phyloP scores from a whole-genome alignment of 2,797 vertebrate species.

The Pelobates cultripes region DNA sequence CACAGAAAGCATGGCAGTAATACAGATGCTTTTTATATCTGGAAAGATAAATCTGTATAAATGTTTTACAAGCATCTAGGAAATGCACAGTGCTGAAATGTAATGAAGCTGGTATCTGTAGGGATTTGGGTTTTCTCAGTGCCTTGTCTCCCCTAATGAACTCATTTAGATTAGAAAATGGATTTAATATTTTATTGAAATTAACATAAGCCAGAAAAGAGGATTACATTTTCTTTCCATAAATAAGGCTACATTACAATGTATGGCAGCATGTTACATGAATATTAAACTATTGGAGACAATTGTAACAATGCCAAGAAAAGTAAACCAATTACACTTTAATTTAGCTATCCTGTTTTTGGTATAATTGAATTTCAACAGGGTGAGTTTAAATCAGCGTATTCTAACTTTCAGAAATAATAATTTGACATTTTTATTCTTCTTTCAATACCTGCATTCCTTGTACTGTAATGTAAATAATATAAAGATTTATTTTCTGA shows the following conservation, averaged over 20 bases:
- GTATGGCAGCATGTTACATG: conserved; percentile 74
- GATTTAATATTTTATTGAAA: conserved; percentile 86
- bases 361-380: conserved; percentile 72
- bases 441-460: not conserved
- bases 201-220: conserved; percentile 82
- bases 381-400: conserved; percentile 58
- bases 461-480: no score
- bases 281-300: conserved; percentile 76
- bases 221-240: conserved; percentile 81
- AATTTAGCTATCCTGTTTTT: conserved; percentile 69
- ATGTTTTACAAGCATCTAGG: conserved; percentile 79
- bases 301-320: conserved; percentile 70
- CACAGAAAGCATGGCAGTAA: conserved; percentile 78
- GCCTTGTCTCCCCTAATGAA: conserved; percentile 80
- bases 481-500: no score
- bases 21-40: conserved; percentile 80
- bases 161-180: conserved; percentile 86
- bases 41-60: conserved; percentile 82
- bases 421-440: not conserved
- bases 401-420: conserved; percentile 52
- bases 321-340: conserved; percentile 73
- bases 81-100: conserved; percentile 74
- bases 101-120: conserved; percentile 80
- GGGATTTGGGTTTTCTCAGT: conserved; percentile 79
- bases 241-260: conserved; percentile 78